Evolutionary conservation across 2,888 invertebrate genomes (phyloP), one percentile per base, ranked within the genome.

Genomic region (Acrobasis consociella): DNA sequence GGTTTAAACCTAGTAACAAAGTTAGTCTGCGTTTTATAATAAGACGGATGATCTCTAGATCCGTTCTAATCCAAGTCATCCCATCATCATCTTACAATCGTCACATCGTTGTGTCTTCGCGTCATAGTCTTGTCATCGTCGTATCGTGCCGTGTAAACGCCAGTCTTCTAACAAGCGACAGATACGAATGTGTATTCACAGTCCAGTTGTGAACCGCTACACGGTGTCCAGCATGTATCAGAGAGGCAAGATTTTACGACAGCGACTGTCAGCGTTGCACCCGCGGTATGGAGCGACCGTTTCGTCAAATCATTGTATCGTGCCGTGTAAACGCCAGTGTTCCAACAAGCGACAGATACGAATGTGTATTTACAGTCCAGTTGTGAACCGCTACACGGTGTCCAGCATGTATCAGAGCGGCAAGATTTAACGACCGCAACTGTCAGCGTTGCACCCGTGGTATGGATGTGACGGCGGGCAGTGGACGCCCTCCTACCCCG

Each of bases 231-330:
- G 72, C 74, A 81, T 73, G 83, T 89, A 91, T 86, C 90, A 90
- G 91, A 92, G 88, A 91, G 91, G 90, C 89, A 91, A 89, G 83
- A 86, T 86, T 89, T 91, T 90, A 90, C 83, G 89, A 86, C 87
- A 85, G 85, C 78, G 80, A 84, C 83, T 86, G 85, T 84, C 83
- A 81, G 76, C 78, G 78, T 85, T 83, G 83, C 83, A 81, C 77
- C 80, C 75, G 77, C 76, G 79, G 75, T 73, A 79, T 78, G 75
- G 70, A 69, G 74, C 70, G 67, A 64, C 62, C 72, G 78, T 87
- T 86, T 87, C 88, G 84, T 83, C 88, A 88, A 49, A 62, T 53
- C 53, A 61, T 42, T 31, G 52, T 55, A 55, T 53, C 53, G 61
- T 53, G n/a, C n/a, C n/a, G n/a, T n/a, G n/a, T n/a, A n/a, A n/a